phyloP scores from a whole-genome alignment of 1,140 invertebrate species.

The fruit fly (Drosophila melanogaster) region Release_6_plus_ISO1_MT NT_033777.3:21774501-21775000 shows the following conservation, averaged over 20 bases:
- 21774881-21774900: conserved; percentile 98
- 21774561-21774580: conserved; percentile 92
- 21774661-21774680: conserved; percentile 94
- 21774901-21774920: conserved; percentile 94
- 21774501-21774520: conserved; percentile 93
- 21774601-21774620: conserved; percentile 97
- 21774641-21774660: conserved; percentile 98
- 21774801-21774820: conserved; percentile 98
- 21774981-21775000: no score
- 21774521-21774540: conserved; percentile 95
- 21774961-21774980: not conserved
- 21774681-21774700: conserved; percentile 97
- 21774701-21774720: conserved; percentile 98
- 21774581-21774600: conserved; percentile 95
- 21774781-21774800: conserved; percentile 99
- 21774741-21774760: conserved; percentile 99
- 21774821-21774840: conserved; percentile 98
- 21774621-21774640: conserved; percentile 98
- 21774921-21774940: not conserved
- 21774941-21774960: not conserved
- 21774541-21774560: conserved; percentile 96
- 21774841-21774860: conserved; percentile 96
- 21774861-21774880: conserved; percentile 99
- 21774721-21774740: conserved; percentile 97
- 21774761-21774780: conserved; percentile 98